Evolutionary conservation across 2,113 vertebrate genomes (phyloP).

Genomic region (Halichoeres trimaculatus): DNA sequence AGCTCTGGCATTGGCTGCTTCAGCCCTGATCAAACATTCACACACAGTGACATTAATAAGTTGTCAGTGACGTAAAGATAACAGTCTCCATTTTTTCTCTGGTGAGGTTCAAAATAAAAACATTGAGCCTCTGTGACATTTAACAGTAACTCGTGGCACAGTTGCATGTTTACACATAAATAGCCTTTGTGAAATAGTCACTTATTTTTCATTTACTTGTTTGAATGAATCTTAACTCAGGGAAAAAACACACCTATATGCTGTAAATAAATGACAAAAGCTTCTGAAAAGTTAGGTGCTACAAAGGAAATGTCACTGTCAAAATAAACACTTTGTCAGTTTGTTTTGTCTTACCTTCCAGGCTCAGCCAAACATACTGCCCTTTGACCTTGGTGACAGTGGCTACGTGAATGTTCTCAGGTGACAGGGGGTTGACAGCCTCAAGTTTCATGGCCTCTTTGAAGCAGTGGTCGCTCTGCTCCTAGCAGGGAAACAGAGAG

Average conservation of each 20-base stretch:
- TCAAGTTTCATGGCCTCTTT: slow-evolving; percentile 97
- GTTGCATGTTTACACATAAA: too few species aligned
- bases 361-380: slow-evolving; percentile 93
- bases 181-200: too few species aligned
- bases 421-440: slow-evolving; percentile 92
- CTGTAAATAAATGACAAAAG: too few species aligned
- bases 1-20: slow-evolving; percentile 92
- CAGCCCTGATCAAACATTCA: slow-evolving; percentile 82
- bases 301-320: too few species aligned
- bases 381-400: slow-evolving; percentile 91
- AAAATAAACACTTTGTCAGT: slow-evolving; percentile 14
- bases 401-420: slow-evolving; percentile 94
- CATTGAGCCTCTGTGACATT: too few species aligned
- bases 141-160: too few species aligned
- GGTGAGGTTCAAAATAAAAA: too few species aligned
- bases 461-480: slow-evolving; percentile 90
- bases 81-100: too few species aligned
- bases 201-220: too few species aligned
- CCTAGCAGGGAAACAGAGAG: slow-evolving; percentile 79
- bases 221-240: too few species aligned
- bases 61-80: not conserved
- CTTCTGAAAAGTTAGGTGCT: too few species aligned
- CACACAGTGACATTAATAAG: slow-evolving; percentile 4
- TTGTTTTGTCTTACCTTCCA: slow-evolving; percentile 87
- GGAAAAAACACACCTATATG: too few species aligned